Percentiles rank a stretch among this genome's conserved stretches.
phyloP scores from a whole-genome alignment of 2,888 invertebrate species.

The Luperina nickerlii region DNA sequence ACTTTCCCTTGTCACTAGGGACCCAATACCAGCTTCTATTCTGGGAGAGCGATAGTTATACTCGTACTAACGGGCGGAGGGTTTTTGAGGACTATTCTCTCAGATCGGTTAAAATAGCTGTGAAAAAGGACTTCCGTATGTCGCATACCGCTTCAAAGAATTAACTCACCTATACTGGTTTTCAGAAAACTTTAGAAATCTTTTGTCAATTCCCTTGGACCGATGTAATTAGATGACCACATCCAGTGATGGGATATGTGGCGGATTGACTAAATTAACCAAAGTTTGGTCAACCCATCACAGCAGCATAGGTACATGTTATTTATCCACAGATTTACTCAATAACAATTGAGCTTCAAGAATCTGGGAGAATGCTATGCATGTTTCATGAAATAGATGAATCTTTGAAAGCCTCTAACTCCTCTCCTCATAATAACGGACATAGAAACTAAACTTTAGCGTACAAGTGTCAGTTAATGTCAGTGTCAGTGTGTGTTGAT shows the following conservation, averaged over 20 bases:
- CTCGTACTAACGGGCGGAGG: not conserved
- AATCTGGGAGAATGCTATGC: not conserved
- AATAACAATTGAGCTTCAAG: not conserved
- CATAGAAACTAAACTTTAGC: constrained; percentile 7
- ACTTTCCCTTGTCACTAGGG: constrained; percentile 38
- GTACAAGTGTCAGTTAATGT: constrained; percentile 30
- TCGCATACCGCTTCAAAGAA: not conserved
- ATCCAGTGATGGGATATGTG: not conserved
- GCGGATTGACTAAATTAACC: not conserved
- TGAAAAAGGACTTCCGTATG: not conserved
- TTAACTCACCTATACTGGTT: not conserved
- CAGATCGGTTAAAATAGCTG: constrained; percentile 2
- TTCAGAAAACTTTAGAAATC: not conserved
- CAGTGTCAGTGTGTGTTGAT: constrained; percentile 45
- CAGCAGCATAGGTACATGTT: not conserved
- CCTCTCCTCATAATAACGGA: not conserved
- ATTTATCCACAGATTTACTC: not conserved
- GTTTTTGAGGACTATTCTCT: not conserved
- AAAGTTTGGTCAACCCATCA: not conserved
- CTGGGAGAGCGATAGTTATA: constrained; percentile 17
- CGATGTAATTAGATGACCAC: not conserved
- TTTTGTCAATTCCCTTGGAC: not conserved
- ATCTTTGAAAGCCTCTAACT: constrained; percentile 5
- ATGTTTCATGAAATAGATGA: not conserved
- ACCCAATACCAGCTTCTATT: constrained; percentile 12